Evolutionary conservation across 1,140 invertebrate species (phyloP).

Genomic region (Sarcophaga peregrina): DNA sequence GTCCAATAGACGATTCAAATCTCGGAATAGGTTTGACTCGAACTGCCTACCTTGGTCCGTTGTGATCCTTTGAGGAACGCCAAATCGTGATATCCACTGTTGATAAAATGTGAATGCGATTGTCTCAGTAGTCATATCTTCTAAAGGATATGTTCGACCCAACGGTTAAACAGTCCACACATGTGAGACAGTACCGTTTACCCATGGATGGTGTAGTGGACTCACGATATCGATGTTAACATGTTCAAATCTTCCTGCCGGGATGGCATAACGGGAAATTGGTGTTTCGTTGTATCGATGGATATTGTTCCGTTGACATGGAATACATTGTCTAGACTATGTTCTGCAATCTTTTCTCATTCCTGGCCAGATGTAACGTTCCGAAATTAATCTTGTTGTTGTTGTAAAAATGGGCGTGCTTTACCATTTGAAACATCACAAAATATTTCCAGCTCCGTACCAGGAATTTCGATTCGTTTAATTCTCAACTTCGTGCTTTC

Average conservation of each 20-base stretch:
- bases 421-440: no score
- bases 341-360: not conserved
- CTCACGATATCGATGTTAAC: not conserved
- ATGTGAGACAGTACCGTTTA: conserved; percentile 50
- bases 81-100: conserved; percentile 64
- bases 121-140: conserved; percentile 58
- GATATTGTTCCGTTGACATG: conserved; percentile 38
- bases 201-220: not conserved
- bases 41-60: conserved; percentile 60
- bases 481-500: conserved; percentile 7
- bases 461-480: not conserved
- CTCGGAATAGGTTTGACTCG: conserved; percentile 50
- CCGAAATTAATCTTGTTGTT: conserved; percentile 5
- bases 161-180: conserved; percentile 57
- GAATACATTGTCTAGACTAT: not conserved
- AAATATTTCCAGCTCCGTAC: not conserved
- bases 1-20: conserved; percentile 49
- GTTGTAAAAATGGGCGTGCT: no score
- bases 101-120: conserved; percentile 57
- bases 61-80: conserved; percentile 53
- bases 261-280: not conserved
- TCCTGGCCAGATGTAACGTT: conserved; percentile 1
- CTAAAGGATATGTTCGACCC: conserved; percentile 53
- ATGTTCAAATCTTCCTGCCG: not conserved
- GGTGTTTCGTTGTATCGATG: conserved; percentile 29